Evolutionary conservation across 2,797 vertebrate species (phyloP), one percentile per base, ranked within the genome.

Genomic region (Cyprinodon diabolis): DNA sequence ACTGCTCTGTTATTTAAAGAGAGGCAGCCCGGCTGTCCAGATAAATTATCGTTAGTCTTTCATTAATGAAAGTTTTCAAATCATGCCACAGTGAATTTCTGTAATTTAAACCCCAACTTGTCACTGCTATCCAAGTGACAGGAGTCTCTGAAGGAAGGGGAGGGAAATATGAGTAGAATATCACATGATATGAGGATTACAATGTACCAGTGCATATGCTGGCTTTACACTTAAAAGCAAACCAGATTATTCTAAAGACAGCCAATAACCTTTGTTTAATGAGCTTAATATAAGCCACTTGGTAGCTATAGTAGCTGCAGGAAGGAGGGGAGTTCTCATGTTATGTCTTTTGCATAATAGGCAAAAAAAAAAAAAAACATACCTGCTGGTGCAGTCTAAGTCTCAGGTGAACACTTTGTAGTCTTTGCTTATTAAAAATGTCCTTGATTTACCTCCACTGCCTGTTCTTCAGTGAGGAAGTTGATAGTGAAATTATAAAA

Each of bases 31-130:
- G 40, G 68, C 90, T 90, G 91, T 91, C 88, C 85, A 90, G 87
- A 92, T 90, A 93, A 89, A 93, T 93, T 86, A 92, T 88, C 87
- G 78, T 87, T 90, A 84, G 81, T 83, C 71, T 85, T 89, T 78
- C 89, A 86, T 92, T 92, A 92, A 86, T 86, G 87, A 81, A 86
- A 83, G 79, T 87, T 88, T 90, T 91, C 75, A 88, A 86, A 90
- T 87, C 84, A 90, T 48, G 15, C 77, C 79, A 81, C 63, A 19
- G 84, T 85, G 80, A 83, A 90, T 76, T 72, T 83, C 89, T 89
- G 93, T 87, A 91, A 87, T 92, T 85, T 89, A 78, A 35, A 7
- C 77, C 43, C n/a, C 72, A 21, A 71, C n/a, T 25, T 84, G 78
- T 85, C 84, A 79, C 69, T 45, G 57, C 81, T 85, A 78, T 80